phyloP scores from a whole-genome alignment of 2,888 invertebrate species.

The Drosophila diplacantha region DNA sequence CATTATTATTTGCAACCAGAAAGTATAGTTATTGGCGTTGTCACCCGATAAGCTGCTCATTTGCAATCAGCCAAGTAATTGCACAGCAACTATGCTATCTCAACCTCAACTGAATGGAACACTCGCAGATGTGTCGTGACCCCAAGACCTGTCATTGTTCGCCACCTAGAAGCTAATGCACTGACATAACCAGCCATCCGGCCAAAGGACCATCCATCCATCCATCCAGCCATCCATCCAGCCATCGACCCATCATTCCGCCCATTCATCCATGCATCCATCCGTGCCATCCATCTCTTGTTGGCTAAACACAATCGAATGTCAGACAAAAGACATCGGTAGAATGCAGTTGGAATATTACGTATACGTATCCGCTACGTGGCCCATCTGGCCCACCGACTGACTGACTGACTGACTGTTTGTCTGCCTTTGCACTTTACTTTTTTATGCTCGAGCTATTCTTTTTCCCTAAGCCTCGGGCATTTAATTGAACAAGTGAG shows the following conservation, averaged over 20 bases:
- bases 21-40: background rate
- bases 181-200: slow-evolving; percentile 31
- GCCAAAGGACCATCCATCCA: slow-evolving; percentile 6
- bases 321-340: slow-evolving; percentile 35
- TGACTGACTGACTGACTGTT: slow-evolving; percentile 27
- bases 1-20: background rate
- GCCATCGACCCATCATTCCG: slow-evolving; percentile 25
- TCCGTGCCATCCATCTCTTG: slow-evolving; percentile 34
- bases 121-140: slow-evolving; percentile 28
- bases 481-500: slow-evolving; percentile 70
- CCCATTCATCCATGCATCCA: slow-evolving; percentile 23
- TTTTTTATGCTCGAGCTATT: slow-evolving; percentile 13
- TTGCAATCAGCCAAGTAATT: slow-evolving; percentile 15
- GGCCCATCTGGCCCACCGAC: slow-evolving; percentile 12
- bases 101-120: background rate
- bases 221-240: slow-evolving; percentile 6
- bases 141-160: slow-evolving; percentile 23
- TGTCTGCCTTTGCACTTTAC: slow-evolving; percentile 32
- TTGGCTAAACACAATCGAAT: slow-evolving; percentile 40
- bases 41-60: slow-evolving; percentile 6
- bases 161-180: slow-evolving; percentile 16
- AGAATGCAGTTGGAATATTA: slow-evolving; percentile 32
- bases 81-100: slow-evolving; percentile 3
- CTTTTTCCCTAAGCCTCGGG: slow-evolving; percentile 32
- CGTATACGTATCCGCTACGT: slow-evolving; percentile 28